Evolutionary conservation across 2,113 vertebrate genomes (phyloP), one percentile per base, ranked within the genome.

Genomic region (Phylloscopus trochiloides): DNA sequence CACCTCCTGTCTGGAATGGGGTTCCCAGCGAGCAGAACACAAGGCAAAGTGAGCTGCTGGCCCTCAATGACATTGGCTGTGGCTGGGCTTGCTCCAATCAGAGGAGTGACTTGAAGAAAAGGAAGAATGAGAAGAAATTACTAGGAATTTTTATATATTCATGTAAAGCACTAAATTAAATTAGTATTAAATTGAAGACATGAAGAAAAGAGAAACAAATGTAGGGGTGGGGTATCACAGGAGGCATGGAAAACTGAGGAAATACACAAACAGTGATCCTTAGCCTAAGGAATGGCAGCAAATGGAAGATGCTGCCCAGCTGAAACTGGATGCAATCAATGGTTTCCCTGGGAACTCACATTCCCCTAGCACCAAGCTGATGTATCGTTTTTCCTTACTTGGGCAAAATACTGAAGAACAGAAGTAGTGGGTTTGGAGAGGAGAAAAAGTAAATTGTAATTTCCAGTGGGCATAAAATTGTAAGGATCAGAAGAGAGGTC

Each of bases 1-100:
- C 99, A 99, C 31, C 97, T 98, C 73, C 99, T 98, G 45, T 99
- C 98, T 67, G 99, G 99, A 86, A 99, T 98, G 4, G 99, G 99
- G 95, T 99, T 99, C 71, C 99, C 99, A 94, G 99, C 98, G 79
- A 99, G 88, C 8, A 99, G 93, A 42, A 99, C 97, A 79, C 99
- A 99, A 3, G 99, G 98, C 90, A 99, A 97, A 73, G 98, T 99
- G 58, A 99, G 92, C 90, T 98, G 99, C 94, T 99, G 99, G 62
- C 99, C 99, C 96, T 99, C 98, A 24, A 99, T 98, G 31, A 99
- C 98, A 61, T 97, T 99, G 91, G 98, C 98, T 81, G 98, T 97
- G 7, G 98, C 66, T 3, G 99, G 99, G 96, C 99, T 99, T 91
- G 98, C 96, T 71, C 98, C 99, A 96, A 99, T 98, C 73, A 99